Evolutionary conservation across 2,888 invertebrate genomes (phyloP), one percentile per base, ranked within the genome.

Genomic region (Horisme vitalbata): DNA sequence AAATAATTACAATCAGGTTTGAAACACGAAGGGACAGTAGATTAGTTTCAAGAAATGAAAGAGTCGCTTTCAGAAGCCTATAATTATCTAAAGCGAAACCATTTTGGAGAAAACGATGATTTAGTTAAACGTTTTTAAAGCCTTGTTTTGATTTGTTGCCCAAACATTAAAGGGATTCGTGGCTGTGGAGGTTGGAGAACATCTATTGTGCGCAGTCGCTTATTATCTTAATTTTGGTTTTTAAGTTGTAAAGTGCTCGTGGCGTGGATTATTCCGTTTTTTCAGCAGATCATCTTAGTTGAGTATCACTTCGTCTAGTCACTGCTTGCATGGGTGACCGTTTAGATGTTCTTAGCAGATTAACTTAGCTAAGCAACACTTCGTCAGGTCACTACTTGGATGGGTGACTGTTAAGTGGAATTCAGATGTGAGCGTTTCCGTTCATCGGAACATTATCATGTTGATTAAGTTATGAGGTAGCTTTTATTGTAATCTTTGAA

Each of bases 81-180:
- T 87, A 87, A 87, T 88, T 87, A 88, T 84, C 83, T 79, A 83
- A 81, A 84, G 77, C 75, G 77, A 78, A 81, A 75, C 77, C 70
- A 68, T 83, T 84, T 86, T 85, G 74, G 70, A 75, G 72, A 77
- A 82, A 83, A 80, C 79, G 77, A 83, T 82, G 83, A 78, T 86
- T 86, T 84, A 84, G 82, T 86, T 83, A 86, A 87, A 83, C 79
- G 81, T 77, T 86, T 83, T 80, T 76, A 75, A 81, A 72, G 70
- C 68, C 72, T 71, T 71, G 72, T 82, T 82, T 83, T 86, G 87
- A 85, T 87, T 87, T 86, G 87, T 87, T 72, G 76, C 83, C 70
- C 76, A 71, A 76, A 78, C 78, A 75, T 76, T 73, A 69, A 52
- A 35, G 59, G 43, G 65, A 74, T 66, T 63, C 56, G 65, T 63